These are phyloP conservation scores for Cichladusa arquata DNA, from an alignment of 2,113 vertebrate species.

Conservation along the genomic window DNA sequence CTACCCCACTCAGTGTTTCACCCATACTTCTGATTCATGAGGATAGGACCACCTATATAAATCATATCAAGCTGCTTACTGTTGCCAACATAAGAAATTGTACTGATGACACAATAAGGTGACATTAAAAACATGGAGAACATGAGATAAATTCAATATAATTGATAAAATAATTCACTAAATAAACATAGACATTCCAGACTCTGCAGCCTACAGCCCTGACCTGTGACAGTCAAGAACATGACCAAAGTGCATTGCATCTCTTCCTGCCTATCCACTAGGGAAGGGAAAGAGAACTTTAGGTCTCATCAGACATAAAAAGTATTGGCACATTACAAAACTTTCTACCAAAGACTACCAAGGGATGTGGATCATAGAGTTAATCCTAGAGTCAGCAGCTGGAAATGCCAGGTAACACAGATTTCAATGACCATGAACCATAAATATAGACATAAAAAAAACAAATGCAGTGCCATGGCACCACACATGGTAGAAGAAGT, in stretches of 20 bases:
- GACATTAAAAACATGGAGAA: neutral
- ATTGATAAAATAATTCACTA: neutral
- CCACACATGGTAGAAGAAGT: neutral
- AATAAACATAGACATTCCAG: neutral
- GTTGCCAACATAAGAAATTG: neutral
- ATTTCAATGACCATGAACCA: neutral
- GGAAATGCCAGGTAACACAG: neutral
- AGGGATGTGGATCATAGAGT: too few species aligned
- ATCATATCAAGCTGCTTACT: neutral
- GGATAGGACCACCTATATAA: neutral
- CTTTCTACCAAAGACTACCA: neutral
- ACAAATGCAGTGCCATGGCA: neutral
- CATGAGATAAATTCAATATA: neutral
- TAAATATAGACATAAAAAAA: neutral
- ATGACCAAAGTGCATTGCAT: fast-evolving
- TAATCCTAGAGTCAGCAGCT: neutral
- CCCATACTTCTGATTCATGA: neutral
- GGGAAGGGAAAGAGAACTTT: neutral
- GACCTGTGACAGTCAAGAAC: neutral
- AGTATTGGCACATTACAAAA: neutral
- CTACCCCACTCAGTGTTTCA: neutral
- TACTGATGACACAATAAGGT: neutral
- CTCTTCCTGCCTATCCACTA: neutral
- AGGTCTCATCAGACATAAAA: neutral
- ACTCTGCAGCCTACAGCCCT: neutral